Conservation (phyloP, 2,888 invertebrate species). For the Kuschelorhynchus macadamiae region DNA sequence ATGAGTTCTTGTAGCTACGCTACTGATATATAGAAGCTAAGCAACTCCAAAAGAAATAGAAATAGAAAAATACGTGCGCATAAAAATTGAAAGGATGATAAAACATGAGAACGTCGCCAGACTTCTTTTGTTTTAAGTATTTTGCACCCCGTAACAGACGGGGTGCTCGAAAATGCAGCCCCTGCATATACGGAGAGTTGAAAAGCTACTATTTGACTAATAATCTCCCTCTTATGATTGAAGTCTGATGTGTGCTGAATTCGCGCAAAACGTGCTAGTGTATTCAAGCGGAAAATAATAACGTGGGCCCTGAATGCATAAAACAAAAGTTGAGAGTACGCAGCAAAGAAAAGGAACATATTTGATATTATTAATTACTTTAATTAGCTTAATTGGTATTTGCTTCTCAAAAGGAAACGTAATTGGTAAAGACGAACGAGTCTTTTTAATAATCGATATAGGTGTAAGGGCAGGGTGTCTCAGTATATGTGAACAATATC, state of each 20-base stretch:
- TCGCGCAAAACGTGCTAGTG: conserved; percentile 20
- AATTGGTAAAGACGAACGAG: too few species aligned
- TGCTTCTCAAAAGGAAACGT: too few species aligned
- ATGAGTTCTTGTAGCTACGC: too few species aligned
- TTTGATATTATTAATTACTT: too few species aligned
- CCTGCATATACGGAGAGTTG: conserved; percentile 32
- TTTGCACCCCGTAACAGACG: conserved; percentile 24
- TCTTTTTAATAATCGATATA: too few species aligned
- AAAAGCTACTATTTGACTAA: conserved; percentile 37
- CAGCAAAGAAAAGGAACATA: neutral
- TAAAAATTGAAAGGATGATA: conserved; percentile 45
- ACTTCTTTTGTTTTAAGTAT: conserved; percentile 33
- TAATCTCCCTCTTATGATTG: conserved; percentile 38
- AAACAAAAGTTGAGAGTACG: conserved; percentile 12
- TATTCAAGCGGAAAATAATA: conserved; percentile 9
- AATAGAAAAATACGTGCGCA: conserved; percentile 40
- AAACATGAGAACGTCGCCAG: conserved; percentile 39
- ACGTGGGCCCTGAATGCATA: conserved; percentile 1
- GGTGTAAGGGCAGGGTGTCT: too few species aligned
- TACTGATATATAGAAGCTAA: neutral
- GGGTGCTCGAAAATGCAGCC: conserved; percentile 41
- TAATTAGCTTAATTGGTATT: too few species aligned
- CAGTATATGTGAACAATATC: too few species aligned
- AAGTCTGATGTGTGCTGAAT: conserved; percentile 37
- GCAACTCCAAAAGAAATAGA: conserved; percentile 29